Conservation (phyloP, 2,113 vertebrate species). For the Candoia aspera region DNA sequence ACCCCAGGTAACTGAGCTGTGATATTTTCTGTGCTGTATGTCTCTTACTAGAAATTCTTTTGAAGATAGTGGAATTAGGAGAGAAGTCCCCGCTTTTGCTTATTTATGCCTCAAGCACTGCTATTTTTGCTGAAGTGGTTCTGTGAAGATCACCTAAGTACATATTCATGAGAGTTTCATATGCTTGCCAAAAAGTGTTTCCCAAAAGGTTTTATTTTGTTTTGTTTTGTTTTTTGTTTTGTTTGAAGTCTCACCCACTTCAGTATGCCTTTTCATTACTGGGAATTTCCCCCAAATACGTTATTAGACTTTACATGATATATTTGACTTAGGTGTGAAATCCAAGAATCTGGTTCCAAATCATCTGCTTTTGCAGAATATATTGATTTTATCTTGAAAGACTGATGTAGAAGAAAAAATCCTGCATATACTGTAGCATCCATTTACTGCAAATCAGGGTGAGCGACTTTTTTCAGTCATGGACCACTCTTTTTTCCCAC, state of each 20-base stretch:
- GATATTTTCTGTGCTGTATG: background rate
- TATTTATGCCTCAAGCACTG: background rate
- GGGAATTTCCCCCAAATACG: background rate
- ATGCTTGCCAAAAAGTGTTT: background rate
- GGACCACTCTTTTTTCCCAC: background rate
- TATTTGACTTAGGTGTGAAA: background rate
- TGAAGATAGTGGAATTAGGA: constrained; percentile 5
- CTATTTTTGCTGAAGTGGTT: background rate
- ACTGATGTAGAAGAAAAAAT: background rate
- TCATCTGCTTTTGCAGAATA: background rate
- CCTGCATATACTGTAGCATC: background rate
- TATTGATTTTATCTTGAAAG: background rate
- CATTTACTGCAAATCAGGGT: background rate
- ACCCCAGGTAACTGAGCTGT: background rate
- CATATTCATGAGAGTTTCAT: constrained; percentile 1
- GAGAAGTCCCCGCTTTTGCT: background rate
- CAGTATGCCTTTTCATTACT: background rate
- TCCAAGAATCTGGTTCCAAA: background rate
- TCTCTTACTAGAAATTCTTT: background rate
- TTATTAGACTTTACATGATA: background rate
- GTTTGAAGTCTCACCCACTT: background rate
- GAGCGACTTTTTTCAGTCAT: background rate
- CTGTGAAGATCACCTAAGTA: background rate
- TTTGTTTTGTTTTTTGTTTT: background rate
- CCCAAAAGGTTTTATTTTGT: background rate